phyloP scores from a whole-genome alignment of 2,113 vertebrate species.

The Scomber colias region DNA sequence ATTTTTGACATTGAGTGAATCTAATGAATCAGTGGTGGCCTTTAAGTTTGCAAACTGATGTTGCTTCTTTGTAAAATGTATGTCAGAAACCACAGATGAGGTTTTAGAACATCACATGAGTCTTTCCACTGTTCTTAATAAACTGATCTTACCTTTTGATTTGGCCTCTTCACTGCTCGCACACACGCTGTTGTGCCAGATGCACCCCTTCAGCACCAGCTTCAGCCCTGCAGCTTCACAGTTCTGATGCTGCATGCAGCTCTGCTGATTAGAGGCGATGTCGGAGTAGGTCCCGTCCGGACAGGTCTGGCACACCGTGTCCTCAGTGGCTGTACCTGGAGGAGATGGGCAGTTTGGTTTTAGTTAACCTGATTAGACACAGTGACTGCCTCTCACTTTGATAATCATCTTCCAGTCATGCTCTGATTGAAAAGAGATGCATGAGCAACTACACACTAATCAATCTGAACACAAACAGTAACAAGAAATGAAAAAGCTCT shows the following conservation, averaged over 20 bases:
- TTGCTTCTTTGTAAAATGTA: no score
- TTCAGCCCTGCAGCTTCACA: constrained; percentile 41
- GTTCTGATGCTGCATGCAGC: constrained; percentile 61
- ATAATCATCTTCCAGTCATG: no score
- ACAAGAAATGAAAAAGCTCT: no score
- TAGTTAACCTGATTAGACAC: not conserved
- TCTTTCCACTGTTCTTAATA: not conserved
- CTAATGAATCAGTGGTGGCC: no score
- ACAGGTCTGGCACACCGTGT: constrained; percentile 73
- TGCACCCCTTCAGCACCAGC: constrained; percentile 59
- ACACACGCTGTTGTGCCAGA: constrained; percentile 77
- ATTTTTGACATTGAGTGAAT: no score
- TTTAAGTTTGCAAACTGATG: no score
- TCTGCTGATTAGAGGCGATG: not conserved
- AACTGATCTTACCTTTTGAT: constrained; percentile 2
- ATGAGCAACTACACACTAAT: no score
- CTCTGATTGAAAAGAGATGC: no score
- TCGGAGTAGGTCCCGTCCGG: constrained; percentile 47
- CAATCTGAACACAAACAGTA: no score
- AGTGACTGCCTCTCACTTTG: no score
- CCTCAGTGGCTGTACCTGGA: constrained; percentile 60
- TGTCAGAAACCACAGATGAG: no score
- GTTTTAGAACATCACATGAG: not conserved
- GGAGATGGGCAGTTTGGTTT: not conserved
- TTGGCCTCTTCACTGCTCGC: not conserved